Evolutionary conservation across 2,888 invertebrate species (phyloP), one percentile per base, ranked within the genome.

Genomic region (Alloscopus bannaensis): DNA sequence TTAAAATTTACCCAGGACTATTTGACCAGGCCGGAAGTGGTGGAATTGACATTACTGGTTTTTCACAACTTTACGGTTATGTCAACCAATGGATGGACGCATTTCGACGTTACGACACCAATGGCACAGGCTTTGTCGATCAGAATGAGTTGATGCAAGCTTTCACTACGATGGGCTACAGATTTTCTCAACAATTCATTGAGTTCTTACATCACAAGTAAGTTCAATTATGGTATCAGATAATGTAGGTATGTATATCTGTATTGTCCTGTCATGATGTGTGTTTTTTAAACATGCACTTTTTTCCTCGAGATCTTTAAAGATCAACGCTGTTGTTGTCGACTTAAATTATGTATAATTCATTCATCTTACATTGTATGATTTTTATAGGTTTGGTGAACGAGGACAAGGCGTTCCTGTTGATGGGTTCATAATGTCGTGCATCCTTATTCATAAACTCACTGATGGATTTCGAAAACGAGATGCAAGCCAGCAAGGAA

Each of bases 41-140:
- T n/a, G 93, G 93, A 26, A 95, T 97, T 84, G 94, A 95, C 87
- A 86, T 95, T 1, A 91, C 91, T 83, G 96, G 96, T 88, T 97
- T 97, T 88, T 50, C 66, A 2, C 83, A 79, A 24, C 69, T 83
- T 2, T 97, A 94, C 88, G 93, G 92, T 72, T 97, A 96, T 87
- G 92, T 97, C 40, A 96, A 96, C 88, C 93, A 96, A 85, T 97
- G 97, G 97, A 89, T 95, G 64, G 90, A 91, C 11, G 94, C 95
- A 0, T 97, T 96, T 88, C 93, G 93, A 87, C 93, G 93, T 1
- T 96, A 94, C 87, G 97, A 97, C 88, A 89, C 91, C n/a, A 95
- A 97, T 87, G 91, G 93, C 81, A 95, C 95, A 6, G 96, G 96
- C 0, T 91, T 91, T 84, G 95, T 97, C 84, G 96, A 96, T 85